Percentiles rank a stretch among this genome's conserved stretches.
Evolutionary conservation across 2,113 vertebrate genomes (phyloP).

Genomic region (Globicephala melas): DNA sequence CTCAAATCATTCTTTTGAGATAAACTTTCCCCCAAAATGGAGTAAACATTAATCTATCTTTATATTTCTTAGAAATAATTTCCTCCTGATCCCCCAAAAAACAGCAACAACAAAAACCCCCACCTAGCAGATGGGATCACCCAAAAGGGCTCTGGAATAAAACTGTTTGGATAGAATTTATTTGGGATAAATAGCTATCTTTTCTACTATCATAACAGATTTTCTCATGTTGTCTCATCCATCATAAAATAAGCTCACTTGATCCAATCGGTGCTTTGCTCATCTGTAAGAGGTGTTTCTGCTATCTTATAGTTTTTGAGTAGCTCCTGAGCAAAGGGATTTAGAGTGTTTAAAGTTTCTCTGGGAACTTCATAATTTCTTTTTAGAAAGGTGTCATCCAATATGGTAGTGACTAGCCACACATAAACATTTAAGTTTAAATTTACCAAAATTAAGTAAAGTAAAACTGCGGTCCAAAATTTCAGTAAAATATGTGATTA

Average conservation of each 20-base stretch:
- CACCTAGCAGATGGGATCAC: not conserved
- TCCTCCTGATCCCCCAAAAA: not conserved
- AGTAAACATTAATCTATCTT: not conserved
- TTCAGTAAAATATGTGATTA: not conserved
- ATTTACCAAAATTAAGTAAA: not conserved
- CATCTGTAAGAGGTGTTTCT: not conserved
- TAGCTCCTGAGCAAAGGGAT: not conserved
- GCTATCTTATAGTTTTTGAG: not conserved
- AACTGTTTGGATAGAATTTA: not conserved
- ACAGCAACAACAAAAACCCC: not conserved
- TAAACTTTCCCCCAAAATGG: not conserved
- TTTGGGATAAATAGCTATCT: not conserved
- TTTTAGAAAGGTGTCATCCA: not conserved
- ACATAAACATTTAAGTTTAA: not conserved
- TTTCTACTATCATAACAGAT: not conserved
- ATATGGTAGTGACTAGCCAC: not conserved
- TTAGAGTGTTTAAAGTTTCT: not conserved
- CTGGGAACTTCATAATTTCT: not conserved
- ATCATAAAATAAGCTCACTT: not conserved
- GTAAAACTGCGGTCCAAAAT: not conserved
- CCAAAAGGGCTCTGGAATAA: not conserved
- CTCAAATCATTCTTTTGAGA: not conserved
- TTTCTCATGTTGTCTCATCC: not conserved
- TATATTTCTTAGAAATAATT: not conserved
- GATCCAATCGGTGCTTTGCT: not conserved